Evolutionary conservation across 2,888 invertebrate species (phyloP).

Genomic region (Pecten maximus): DNA sequence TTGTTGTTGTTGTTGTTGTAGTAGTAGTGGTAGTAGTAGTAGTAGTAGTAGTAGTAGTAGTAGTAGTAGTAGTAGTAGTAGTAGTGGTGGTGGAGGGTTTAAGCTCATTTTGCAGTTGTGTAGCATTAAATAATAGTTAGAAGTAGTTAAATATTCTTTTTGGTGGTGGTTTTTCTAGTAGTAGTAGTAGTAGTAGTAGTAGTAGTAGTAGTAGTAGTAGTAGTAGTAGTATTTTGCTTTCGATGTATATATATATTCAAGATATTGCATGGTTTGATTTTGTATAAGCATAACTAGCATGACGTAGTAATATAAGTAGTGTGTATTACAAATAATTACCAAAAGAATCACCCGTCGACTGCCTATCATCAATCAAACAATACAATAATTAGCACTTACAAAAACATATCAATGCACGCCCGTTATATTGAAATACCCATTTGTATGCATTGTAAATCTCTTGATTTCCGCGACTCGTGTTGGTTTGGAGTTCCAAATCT

Average conservation of each 20-base stretch:
- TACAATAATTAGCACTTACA: background rate
- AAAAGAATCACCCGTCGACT: background rate
- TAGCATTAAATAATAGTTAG: too few species aligned
- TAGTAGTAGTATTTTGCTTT: background rate
- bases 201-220: background rate
- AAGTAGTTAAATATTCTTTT: background rate
- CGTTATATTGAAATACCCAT: too few species aligned
- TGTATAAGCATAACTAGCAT: background rate
- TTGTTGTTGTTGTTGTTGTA: background rate
- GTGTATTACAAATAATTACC: background rate
- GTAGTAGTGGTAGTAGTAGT: background rate
- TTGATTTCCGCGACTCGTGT: too few species aligned
- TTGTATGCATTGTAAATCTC: too few species aligned
- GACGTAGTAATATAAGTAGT: background rate
- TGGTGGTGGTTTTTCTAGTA: background rate
- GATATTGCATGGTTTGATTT: background rate
- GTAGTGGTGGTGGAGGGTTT: background rate
- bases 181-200: background rate
- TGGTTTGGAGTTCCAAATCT: too few species aligned
- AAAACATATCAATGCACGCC: background rate
- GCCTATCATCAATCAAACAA: too few species aligned
- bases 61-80: background rate
- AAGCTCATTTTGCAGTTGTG: background rate
- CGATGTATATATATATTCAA: background rate
- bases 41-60: background rate